Evolutionary conservation across 2,888 invertebrate genomes (phyloP), one percentile per base, ranked within the genome.

Genomic region (Sinhomidia bicolor): DNA sequence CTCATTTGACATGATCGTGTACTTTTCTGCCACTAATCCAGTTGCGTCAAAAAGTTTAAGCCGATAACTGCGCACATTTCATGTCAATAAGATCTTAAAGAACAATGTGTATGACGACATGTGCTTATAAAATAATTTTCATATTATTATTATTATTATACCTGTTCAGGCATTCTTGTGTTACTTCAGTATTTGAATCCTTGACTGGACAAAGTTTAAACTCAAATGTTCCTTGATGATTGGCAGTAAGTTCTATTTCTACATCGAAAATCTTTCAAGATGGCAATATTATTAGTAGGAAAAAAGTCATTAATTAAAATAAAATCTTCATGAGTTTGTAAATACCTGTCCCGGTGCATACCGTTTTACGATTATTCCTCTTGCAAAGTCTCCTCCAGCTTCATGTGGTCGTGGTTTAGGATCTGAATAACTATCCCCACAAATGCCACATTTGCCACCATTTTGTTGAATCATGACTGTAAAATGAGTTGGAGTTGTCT

Each of bases 231-330:
- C 98, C 98, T 93, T 0, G 3, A 93, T 98, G 98, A 93, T 98
- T 98, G 0, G 98, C 97, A 0, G 98, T 98, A 60, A 98, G 94
- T 93, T 98, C 97, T 7, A 98, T 95, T 94, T 97, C 97, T 6
- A 97, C 95, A 93, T 97, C 97, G 80, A 98, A 96, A 94, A n/a
- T 47, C 36, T 36, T 14, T n/a, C 54, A 20, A 93, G 90, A 88
- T 62, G 23, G 20, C 60, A 80, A 17, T 12, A 89, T 91, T 92
- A 86, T n/a, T n/a, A 47, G 10, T 2, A 4, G 9, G 9, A 6
- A 3, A 51, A 51, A 14, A 14, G 3, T 9, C 3, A 9, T 51
- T n/a, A 54, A 54, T 9, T 51, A 51, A 14, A 3, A 6, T 14
- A 51, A 51, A 9, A 3, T 14, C 12, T 14, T 51, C 14, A 51